phyloP scores from a whole-genome alignment of 1,140 invertebrate genomes.

The Bombus superbus region DNA sequence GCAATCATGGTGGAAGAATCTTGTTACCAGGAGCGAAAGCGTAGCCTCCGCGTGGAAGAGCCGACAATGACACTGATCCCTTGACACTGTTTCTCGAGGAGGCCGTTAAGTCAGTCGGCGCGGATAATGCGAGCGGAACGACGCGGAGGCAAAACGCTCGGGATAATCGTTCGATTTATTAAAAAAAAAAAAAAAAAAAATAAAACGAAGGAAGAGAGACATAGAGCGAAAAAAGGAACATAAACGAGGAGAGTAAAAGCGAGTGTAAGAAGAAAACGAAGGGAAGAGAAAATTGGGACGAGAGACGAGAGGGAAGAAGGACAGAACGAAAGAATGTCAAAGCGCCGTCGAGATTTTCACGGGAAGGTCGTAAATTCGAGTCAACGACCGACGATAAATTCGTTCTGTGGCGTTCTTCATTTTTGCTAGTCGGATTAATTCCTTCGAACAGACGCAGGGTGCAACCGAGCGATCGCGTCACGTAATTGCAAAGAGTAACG shows the following conservation, averaged over 20 bases:
- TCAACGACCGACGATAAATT: constrained; percentile 12
- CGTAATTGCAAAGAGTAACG: neutral
- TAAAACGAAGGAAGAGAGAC: neutral
- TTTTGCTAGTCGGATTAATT: constrained; percentile 32
- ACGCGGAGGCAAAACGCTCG: neutral
- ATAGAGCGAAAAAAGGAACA: accelerated
- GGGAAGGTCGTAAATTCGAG: neutral
- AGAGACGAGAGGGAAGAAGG: neutral
- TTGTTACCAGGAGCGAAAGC: constrained; percentile 1
- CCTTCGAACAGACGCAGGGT: constrained; percentile 1
- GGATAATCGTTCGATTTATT: constrained; percentile 18
- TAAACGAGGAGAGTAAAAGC: neutral
- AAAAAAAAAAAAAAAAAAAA: neutral
- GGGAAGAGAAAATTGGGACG: neutral
- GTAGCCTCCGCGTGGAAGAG: neutral
- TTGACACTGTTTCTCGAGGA: constrained; percentile 26
- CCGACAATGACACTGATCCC: constrained; percentile 6
- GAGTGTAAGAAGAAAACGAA: neutral
- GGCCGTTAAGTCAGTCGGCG: constrained; percentile 21
- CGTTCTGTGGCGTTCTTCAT: constrained; percentile 9
- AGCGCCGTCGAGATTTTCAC: neutral
- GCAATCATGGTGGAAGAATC: constrained; percentile 7
- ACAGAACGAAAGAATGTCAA: neutral
- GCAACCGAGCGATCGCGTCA: neutral
- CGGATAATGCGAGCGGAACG: neutral